Evolutionary conservation across 2,888 invertebrate genomes (phyloP), one percentile per base, ranked within the genome.

Genomic region (Himalopsyche tibetana): DNA sequence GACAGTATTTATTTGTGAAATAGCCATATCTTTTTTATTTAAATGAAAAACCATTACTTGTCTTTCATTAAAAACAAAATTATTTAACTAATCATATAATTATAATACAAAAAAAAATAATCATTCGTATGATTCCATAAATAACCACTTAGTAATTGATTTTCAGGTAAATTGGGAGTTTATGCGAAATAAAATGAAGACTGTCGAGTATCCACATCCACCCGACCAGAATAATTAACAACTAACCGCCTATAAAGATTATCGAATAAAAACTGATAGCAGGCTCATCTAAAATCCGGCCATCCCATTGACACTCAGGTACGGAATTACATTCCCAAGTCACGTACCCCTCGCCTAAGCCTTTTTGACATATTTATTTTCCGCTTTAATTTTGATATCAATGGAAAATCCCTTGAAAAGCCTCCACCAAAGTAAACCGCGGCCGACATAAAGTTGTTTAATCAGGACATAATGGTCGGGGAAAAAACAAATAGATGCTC

Each of bases 321-420:
- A 45, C 83, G 55, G 79, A 87, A 85, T 87, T 87, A 84, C 82
- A 82, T 79, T 84, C 56, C 82, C 87, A 80, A 85, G 87, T 87
- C 87, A 87, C 87, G 87, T 82, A 40, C 28, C 38, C 45, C 82
- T 55, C 42, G 36, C 83, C 40, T 45, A 85, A 85, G 83, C 87
- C 82, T 83, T 85, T 85, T 86, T 88, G 88, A 88, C 86, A 88
- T 88, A 86, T 88, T 88, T 88, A 86, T 88, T 85, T 86, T 88
- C 84, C 82, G 84, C 83, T 87, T 84, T 88, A 88, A 88, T 88
- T 86, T 86, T 88, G 88, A 88, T 88, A 88, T 88, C 85, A 86
- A 85, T 85, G 80, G 74, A 42, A 85, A 28, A 17, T 82, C 80
- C 63, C 63, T 74, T 51, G 82, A 55, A 83, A 55, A 83, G 42